Evolutionary conservation across 2,113 vertebrate genomes (phyloP).

Genomic region (Aythya baeri): DNA sequence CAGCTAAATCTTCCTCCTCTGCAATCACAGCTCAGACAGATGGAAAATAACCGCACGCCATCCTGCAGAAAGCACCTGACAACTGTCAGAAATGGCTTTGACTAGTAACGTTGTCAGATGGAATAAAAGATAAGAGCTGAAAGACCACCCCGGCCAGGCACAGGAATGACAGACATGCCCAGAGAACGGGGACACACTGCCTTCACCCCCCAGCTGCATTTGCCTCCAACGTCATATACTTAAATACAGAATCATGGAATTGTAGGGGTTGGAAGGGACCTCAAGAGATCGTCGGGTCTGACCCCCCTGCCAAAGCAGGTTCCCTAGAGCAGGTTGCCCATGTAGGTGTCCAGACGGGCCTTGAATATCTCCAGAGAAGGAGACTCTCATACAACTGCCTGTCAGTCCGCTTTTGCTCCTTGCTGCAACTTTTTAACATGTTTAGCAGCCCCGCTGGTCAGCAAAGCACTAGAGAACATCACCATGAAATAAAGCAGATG

Average conservation of each 20-base stretch:
- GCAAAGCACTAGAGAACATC: not conserved
- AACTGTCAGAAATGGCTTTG: slow-evolving; percentile 26
- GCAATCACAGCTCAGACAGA: not conserved
- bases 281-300: no score
- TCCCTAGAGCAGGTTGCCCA: no score
- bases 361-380: no score
- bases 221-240: not conserved
- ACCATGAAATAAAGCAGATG: fast-evolving
- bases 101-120: slow-evolving; percentile 8
- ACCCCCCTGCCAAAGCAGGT: no score
- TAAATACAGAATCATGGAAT: not conserved
- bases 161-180: not conserved
- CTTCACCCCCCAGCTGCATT: not conserved
- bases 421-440: not conserved
- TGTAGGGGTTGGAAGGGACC: no score
- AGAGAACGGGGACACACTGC: no score
- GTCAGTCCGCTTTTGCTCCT: not conserved
- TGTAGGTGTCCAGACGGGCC: no score
- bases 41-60: slow-evolving; percentile 6
- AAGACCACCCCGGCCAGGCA: not conserved
- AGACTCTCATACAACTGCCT: not conserved
- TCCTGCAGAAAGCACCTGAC: not conserved
- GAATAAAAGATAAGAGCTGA: not conserved
- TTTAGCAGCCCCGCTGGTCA: not conserved
- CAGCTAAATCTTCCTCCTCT: not conserved